A percentile compares a stretch with the other conserved stretches of the same genome.
Evolutionary conservation across 2,888 invertebrate genomes (phyloP).

Genomic region (Orthosia incerta): DNA sequence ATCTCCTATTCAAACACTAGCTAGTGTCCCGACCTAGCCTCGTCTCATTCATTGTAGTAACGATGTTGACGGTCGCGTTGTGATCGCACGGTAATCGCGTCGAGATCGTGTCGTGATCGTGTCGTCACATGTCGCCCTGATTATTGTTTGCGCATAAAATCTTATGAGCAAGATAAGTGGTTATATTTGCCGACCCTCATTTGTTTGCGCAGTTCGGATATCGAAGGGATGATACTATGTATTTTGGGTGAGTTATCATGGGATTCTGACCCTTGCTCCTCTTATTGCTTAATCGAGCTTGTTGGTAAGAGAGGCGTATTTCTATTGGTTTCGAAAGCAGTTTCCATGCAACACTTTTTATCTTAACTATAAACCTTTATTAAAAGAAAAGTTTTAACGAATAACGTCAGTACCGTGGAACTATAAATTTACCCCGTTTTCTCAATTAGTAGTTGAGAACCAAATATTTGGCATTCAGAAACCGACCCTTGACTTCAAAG

Average conservation of each 20-base stretch:
- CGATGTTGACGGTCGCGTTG: conserved; percentile 51
- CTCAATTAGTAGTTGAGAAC: too few species aligned
- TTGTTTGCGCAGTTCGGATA: conserved; percentile 31
- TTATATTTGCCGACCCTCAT: conserved; percentile 44
- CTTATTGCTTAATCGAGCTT: conserved; percentile 2
- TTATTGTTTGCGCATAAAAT: conserved; percentile 60
- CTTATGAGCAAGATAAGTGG: conserved; percentile 54
- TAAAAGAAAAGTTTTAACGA: too few species aligned
- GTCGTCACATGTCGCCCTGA: conserved; percentile 35
- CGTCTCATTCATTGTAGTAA: conserved; percentile 49
- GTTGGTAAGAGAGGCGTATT: neutral
- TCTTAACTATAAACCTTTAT: too few species aligned
- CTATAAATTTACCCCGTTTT: too few species aligned
- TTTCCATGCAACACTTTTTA: neutral
- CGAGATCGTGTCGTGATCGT: conserved; percentile 46
- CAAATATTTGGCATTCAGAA: too few species aligned
- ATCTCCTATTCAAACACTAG: conserved; percentile 40
- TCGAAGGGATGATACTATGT: conserved; percentile 13
- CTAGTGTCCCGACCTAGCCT: conserved; percentile 7
- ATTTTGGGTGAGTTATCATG: neutral
- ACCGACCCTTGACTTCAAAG: too few species aligned
- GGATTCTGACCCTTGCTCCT: conserved; percentile 2
- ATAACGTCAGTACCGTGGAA: too few species aligned
- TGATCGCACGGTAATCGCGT: conserved; percentile 52
- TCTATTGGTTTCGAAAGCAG: neutral